phyloP scores from a whole-genome alignment of 2,113 vertebrate species.

The Stomatorhinus ivindoensis region DNA sequence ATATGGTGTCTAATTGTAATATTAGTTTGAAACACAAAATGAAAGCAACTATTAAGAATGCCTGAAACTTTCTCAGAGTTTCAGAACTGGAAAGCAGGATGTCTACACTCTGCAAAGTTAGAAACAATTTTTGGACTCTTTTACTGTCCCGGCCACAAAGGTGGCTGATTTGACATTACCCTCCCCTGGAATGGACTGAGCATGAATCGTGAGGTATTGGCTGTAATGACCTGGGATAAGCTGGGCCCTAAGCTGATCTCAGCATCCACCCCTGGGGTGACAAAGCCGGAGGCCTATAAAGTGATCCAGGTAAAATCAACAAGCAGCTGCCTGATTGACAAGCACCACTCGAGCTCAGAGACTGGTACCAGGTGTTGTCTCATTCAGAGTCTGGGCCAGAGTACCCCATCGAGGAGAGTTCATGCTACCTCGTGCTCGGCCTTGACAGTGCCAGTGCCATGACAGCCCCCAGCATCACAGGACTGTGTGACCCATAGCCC shows the following conservation, averaged over 20 bases:
- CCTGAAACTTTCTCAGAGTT: not conserved
- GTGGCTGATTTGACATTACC: not conserved
- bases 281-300: not conserved
- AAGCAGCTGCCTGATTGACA: not conserved
- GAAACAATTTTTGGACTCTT: not conserved
- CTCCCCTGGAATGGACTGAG: not conserved
- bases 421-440: not conserved
- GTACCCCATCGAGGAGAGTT: not conserved
- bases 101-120: not conserved
- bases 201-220: not conserved
- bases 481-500: not conserved
- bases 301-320: not conserved
- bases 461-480: not conserved
- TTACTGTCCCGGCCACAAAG: not conserved
- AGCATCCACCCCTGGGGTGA: not conserved
- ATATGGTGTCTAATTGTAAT: too few relatives aligned
- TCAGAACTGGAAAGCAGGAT: not conserved
- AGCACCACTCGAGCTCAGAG: not conserved
- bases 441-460: not conserved
- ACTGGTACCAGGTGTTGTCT: not conserved
- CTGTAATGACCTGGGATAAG: not conserved
- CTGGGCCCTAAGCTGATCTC: not conserved
- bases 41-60: too few relatives aligned
- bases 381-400: not conserved
- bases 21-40: too few relatives aligned